Base-by-base conservation (phyloP, 2,888 invertebrate genomes). In the Thysanoteuthis rhombus region DNA sequence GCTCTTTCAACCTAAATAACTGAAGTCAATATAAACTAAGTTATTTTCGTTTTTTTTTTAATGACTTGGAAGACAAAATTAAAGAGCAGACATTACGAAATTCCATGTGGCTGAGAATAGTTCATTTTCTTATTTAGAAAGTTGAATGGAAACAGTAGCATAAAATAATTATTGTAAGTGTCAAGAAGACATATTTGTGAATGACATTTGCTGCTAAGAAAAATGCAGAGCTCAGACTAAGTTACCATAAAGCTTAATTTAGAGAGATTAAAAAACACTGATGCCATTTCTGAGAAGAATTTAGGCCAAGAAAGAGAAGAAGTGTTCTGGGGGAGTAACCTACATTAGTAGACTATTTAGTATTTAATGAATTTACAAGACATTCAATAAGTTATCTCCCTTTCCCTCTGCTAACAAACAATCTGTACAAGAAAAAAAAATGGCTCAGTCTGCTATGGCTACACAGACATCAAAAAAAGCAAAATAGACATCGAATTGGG, bases 161-260 rank as follows among this genome's bases (percentile, higher is more conserved):
- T 52, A 6, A 52, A 52, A 52, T 52, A 52, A 52, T 52, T 25
- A 52, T 52, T 25, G 25, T 22, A 22, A 22, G 52, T 52, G 52
- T 22, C 5, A 52, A 52, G 22, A 75, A n/a, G n/a, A n/a, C n/a
- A n/a, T n/a, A 75, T 75, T 75, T 75, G n/a, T 36, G 16, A 75
- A 75, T 75, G 75, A 75, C 75, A 75, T 75, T 75, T 75, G 75
- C n/a, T 75, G n/a, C n/a, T 75, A n/a, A 75, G n/a, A n/a, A n/a
- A 75, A 75, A 75, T 32, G 75, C 75, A 75, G n/a, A 75, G n/a
- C 16, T 16, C n/a, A n/a, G 75, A 36, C 10, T 36, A 75, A 75
- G n/a, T n/a, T 75, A 36, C 10, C n/a, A 58, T 28, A 75, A 75
- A 75, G n/a, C n/a, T 75, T 75, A 75, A n/a, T 75, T 75, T 75